phyloP scores from a whole-genome alignment of 37 sponge, comb jelly and placozoan species.

The Spongilla lacustris region DNA sequence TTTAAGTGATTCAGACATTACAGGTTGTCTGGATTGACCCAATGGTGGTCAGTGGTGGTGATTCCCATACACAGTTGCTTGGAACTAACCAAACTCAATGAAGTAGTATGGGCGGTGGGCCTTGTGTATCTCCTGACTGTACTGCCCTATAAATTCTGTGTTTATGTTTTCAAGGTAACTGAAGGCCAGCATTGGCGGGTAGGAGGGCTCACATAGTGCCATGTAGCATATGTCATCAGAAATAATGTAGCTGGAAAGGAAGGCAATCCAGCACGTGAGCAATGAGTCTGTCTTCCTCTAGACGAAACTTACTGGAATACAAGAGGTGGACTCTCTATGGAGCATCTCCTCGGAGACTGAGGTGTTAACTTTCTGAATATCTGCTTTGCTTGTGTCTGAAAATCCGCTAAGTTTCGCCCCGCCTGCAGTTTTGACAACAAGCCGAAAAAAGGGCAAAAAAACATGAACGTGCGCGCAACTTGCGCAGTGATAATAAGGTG shows the following conservation, averaged over 20 bases:
- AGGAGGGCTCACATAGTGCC: constrained; percentile 84
- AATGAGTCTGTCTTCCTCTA: neutral
- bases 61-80: neutral
- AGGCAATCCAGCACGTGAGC: constrained; percentile 21
- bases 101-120: constrained; percentile 91
- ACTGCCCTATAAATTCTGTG: constrained; percentile 74
- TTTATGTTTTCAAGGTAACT: constrained; percentile 85
- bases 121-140: constrained; percentile 68
- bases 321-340: constrained; percentile 79
- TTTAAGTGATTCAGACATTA: neutral
- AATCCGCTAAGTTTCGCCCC: constrained; percentile 76
- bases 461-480: neutral
- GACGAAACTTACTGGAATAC: constrained; percentile 85
- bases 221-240: constrained; percentile 87
- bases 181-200: constrained; percentile 89
- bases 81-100: constrained; percentile 91
- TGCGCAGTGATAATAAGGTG: neutral
- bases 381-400: constrained; percentile 86
- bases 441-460: neutral
- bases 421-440: constrained; percentile 37
- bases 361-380: constrained; percentile 87
- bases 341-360: constrained; percentile 82
- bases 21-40: neutral
- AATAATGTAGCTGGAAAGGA: constrained; percentile 68
- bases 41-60: neutral